Base-by-base conservation (phyloP, 2,113 vertebrate genomes). In the Cochlearius cochlearius region DNA sequence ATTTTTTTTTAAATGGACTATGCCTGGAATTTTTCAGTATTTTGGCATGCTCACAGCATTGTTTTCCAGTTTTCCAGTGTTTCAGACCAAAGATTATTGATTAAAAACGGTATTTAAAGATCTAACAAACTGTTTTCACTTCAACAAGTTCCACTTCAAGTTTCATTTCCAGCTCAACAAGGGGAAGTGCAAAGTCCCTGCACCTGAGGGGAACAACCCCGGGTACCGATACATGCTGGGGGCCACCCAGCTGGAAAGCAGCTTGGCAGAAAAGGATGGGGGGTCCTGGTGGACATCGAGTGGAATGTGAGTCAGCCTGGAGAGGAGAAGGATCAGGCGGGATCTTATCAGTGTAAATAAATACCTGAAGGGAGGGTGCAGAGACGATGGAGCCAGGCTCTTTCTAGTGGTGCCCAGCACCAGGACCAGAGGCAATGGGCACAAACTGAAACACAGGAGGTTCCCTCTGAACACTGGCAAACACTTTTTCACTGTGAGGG, bases 301-400 rank as follows among this genome's bases (percentile, higher is more conserved):
- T 7, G 25, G 34, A 58, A 45, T 1, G 1, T 2, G 27, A 50
- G 36, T 8, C 63, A 63, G 25, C 12, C 15, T n/a, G 29, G 19
- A 25, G n/a, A 74, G 60, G 12, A 50, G 15, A 69, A 56, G 52
- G 41, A 56, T 27, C 0, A 0, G 16, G 12, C 12, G 11, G 5
- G 15, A 71, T n/a, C 34, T 73, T 19, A 43, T 4, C 36, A 22
- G 7, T 14, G 22, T 18, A 27, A 60, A 64, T 13, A 58, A 67
- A 49, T 5, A 80, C 23, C 32, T 32, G 17, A 76, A 8, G 5
- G 14, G 8, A 73, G 18, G 10, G 7, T 4, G 5, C 53, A 55
- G 55, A 19, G 27, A 23, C 1, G 2, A 66, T 3, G 1, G 17
- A 83, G 30, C 8, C 90, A 72, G 27, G 62, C 20, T 80, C 41